Evolutionary conservation across 2,113 vertebrate genomes (phyloP).

Genomic region (Butastur rufipennis): DNA sequence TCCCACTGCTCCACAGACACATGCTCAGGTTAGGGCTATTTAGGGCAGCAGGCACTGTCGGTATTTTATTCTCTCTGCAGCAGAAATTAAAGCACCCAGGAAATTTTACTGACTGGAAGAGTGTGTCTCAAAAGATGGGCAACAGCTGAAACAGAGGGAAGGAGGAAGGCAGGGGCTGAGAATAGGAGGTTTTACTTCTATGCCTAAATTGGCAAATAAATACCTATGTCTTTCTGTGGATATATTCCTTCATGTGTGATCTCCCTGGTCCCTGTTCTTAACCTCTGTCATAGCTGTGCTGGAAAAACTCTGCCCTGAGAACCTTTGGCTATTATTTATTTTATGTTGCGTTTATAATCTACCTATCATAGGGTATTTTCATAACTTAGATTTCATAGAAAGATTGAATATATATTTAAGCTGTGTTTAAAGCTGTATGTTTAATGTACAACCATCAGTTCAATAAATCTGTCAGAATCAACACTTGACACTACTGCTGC

Average conservation of each 20-base stretch:
- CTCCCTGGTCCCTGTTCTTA: neutral
- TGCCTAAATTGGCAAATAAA: neutral
- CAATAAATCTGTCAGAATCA: constrained; percentile 52
- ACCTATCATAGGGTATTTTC: neutral
- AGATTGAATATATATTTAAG: neutral
- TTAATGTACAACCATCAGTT: constrained; percentile 32
- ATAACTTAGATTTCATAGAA: neutral
- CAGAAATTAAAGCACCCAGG: neutral
- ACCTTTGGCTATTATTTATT: neutral
- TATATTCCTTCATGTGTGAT: neutral
- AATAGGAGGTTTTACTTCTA: neutral
- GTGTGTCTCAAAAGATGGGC: neutral
- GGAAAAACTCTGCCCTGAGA: neutral
- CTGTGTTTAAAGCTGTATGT: constrained; percentile 34
- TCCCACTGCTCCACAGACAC: neutral
- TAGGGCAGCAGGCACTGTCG: neutral
- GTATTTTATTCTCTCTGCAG: neutral
- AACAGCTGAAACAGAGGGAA: neutral
- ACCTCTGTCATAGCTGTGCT: neutral
- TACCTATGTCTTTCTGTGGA: neutral
- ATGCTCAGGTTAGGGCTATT: neutral
- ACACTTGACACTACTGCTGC: constrained; percentile 22
- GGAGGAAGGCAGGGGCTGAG: neutral
- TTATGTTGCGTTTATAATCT: neutral
- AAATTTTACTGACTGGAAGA: neutral